A percentile compares a stretch with the other conserved stretches of the same genome.
Conservation (phyloP, 2,888 invertebrate species). For the Gibbula magus region DNA sequence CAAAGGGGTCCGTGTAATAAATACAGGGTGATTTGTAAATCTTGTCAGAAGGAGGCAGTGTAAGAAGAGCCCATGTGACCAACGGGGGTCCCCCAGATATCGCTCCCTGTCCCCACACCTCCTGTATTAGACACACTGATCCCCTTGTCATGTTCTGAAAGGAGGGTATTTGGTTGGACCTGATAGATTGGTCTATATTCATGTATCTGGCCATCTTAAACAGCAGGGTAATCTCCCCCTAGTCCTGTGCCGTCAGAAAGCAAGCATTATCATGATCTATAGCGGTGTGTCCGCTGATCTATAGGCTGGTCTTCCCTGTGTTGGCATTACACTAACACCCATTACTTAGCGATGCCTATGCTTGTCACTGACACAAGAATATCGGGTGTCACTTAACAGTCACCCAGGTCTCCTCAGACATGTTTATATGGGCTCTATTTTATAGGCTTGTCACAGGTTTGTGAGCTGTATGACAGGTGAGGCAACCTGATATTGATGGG, state of each 20-base stretch:
- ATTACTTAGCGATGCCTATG: constrained; percentile 18
- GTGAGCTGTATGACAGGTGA: not conserved
- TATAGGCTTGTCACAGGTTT: constrained; percentile 10
- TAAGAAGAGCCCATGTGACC: no score
- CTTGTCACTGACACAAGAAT: constrained; percentile 19
- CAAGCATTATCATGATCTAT: constrained; percentile 16
- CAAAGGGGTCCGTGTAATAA: no score
- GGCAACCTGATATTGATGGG: constrained; percentile 7
- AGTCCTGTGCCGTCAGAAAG: constrained; percentile 20
- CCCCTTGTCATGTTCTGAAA: constrained; percentile 8
- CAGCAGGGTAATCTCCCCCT: constrained; percentile 16
- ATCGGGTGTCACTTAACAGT: constrained; percentile 12
- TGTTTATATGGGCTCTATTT: constrained; percentile 20
- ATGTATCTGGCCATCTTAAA: constrained; percentile 23
- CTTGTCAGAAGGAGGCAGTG: no score
- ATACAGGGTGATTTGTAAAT: no score
- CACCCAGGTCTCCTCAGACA: constrained; percentile 1
- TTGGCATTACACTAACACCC: constrained; percentile 19
- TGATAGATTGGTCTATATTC: constrained; percentile 21
- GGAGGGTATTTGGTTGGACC: not conserved
- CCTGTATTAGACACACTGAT: not conserved
- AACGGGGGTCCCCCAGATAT: no score
- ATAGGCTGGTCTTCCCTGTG: not conserved
- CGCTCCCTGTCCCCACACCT: not conserved
- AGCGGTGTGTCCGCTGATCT: not conserved